These are phyloP conservation scores for Enteromius radiatus DNA, from an alignment of 2,797 vertebrate genomes.

Conservation along the genomic window DNA sequence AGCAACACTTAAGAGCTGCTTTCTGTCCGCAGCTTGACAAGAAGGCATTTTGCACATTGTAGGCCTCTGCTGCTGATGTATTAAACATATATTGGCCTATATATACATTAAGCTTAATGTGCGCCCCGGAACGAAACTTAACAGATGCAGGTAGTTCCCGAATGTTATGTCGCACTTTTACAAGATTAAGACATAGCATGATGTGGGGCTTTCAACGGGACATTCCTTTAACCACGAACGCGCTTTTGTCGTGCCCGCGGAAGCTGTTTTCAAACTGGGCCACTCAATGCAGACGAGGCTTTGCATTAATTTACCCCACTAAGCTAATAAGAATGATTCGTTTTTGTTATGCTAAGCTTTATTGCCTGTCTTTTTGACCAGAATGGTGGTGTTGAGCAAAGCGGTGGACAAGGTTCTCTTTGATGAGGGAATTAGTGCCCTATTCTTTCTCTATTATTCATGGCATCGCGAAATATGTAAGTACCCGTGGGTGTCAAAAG, in stretches of 20 bases:
- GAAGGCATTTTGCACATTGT: slow-evolving; percentile 54
- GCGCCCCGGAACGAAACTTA: slow-evolving; percentile 58
- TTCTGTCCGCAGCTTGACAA: slow-evolving; percentile 73
- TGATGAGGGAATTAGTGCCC: slow-evolving; percentile 99
- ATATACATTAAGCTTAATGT: slow-evolving; percentile 71
- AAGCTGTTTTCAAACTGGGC: slow-evolving; percentile 91
- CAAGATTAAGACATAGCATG: slow-evolving; percentile 87
- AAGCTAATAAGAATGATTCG: slow-evolving; percentile 99
- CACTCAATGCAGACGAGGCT: slow-evolving; percentile 92
- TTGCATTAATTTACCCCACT: slow-evolving; percentile 99
- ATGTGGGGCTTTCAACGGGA: slow-evolving; percentile 84
- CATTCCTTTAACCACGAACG: slow-evolving; percentile 85
- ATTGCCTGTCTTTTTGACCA: slow-evolving; percentile 99
- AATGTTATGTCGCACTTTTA: slow-evolving; percentile 76
- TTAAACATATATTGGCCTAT: slow-evolving; percentile 70
- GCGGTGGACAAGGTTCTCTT: slow-evolving; percentile 99
- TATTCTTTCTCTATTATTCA: slow-evolving; percentile 99
- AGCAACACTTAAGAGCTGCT: slow-evolving; percentile 74
- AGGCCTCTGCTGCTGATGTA: slow-evolving; percentile 60
- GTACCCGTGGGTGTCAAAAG: slow-evolving; percentile 99
- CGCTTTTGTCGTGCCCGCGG: slow-evolving; percentile 87
- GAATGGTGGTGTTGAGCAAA: slow-evolving; percentile 95
- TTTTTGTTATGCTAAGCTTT: slow-evolving; percentile 99
- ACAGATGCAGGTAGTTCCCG: slow-evolving; percentile 48
- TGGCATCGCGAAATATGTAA: slow-evolving; percentile 97